phyloP scores from a whole-genome alignment of 2,113 vertebrate species.

The Atlantisia rogersi region DNA sequence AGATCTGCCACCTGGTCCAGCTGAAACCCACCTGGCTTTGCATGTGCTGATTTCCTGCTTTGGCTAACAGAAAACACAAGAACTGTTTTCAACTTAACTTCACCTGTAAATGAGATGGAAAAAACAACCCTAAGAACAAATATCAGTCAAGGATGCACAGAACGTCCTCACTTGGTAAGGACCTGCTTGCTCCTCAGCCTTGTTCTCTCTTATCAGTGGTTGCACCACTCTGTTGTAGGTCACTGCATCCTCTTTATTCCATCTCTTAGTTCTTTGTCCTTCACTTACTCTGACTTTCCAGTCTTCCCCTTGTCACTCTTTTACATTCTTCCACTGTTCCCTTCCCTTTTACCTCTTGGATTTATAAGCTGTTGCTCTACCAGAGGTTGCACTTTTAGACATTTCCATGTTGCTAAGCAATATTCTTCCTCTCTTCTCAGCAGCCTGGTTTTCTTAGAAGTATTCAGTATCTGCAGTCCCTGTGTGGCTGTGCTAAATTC shows the following conservation, averaged over 20 bases:
- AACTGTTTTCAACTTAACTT: background rate
- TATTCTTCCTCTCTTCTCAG: background rate
- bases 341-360: background rate
- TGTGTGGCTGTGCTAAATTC: background rate
- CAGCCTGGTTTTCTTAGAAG: background rate
- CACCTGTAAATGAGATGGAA: background rate
- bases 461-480: background rate
- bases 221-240: background rate
- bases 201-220: background rate
- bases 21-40: background rate
- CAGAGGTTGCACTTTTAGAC: background rate
- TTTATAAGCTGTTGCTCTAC: background rate
- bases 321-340: background rate
- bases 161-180: background rate
- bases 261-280: background rate
- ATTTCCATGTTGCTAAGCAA: background rate
- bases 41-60: background rate
- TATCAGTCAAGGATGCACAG: accelerated
- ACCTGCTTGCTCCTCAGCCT: background rate
- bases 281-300: background rate
- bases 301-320: background rate
- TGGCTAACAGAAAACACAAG: background rate
- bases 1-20: background rate
- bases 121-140: background rate
- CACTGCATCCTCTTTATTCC: background rate